These are phyloP conservation scores for Solenodon paradoxus DNA, from an alignment of 2,113 vertebrate genomes.

Conservation along the genomic window DNA sequence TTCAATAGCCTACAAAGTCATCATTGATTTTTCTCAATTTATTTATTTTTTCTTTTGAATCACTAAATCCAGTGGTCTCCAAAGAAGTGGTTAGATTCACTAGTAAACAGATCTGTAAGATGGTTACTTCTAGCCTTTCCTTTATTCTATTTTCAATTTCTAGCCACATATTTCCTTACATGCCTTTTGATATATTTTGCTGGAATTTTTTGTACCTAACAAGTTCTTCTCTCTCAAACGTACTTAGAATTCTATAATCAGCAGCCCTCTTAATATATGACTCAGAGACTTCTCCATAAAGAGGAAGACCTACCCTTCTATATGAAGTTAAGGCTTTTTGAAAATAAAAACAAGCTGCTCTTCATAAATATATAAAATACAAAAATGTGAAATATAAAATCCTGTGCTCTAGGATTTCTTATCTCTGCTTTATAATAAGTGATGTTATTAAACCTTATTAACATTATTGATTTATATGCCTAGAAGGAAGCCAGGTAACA, in stretches of 20 bases:
- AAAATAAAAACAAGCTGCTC: neutral
- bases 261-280: neutral
- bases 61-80: neutral
- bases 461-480: neutral
- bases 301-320: neutral
- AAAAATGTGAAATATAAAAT: neutral
- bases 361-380: neutral
- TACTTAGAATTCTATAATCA: neutral
- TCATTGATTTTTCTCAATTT: slow-evolving; percentile 39
- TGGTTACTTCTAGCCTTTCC: neutral
- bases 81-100: neutral
- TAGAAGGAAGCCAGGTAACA: neutral
- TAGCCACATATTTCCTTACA: neutral
- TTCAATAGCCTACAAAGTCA: slow-evolving; percentile 31
- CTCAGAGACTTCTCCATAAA: neutral
- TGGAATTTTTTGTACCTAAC: neutral
- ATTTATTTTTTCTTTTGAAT: neutral
- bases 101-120: neutral
- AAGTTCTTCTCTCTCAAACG: neutral
- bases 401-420: neutral
- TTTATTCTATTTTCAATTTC: neutral
- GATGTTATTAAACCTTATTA: neutral
- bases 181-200: neutral
- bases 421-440: neutral
- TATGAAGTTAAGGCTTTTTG: neutral